Evolutionary conservation across 2,797 vertebrate genomes (phyloP), one percentile per base, ranked within the genome.

Genomic region (Antennarius maculatus): DNA sequence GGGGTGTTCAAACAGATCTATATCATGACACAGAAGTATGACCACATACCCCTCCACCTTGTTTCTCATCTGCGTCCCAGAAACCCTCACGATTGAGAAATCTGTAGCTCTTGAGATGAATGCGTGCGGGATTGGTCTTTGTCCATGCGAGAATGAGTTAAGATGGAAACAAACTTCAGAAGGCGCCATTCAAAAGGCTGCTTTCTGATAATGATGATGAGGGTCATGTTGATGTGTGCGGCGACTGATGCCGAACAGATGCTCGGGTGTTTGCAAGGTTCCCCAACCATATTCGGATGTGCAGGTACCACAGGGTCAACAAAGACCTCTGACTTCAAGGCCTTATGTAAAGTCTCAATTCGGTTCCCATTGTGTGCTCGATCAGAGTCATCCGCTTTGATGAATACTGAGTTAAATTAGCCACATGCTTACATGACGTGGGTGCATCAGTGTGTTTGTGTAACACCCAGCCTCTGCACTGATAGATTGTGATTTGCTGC

Each of bases 151-250:
- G 81, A 85, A 66, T 82, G 79, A 75, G 68, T 72, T 54, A 60
- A 34, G 61, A 79, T 84, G 76, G 77, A 89, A 90, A 89, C 83
- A 86, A 89, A 89, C 78, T 78, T 71, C 62, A 66, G 50, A 82
- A 89, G 15, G 31, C 23, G 28, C 70, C 68, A 34, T 15, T 83
- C 55, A 76, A 85, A 77, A 81, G 71, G 66, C 61, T 42, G 55
- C 77, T 77, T 76, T 79, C 76, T 74, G 71, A 82, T 88, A 66
- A 83, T 85, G 87, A 85, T 83, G 80, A 90, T 78, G 86, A 76
- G 76, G 31, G 29, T 70, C 48, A 34, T 49, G 80, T 54, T 77
- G 81, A 85, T 71, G 82, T 69, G 61, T 53, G 54, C 4, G 66
- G 43, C 70, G 84, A 87, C 65, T 70, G 83, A 87, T 89, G 18